phyloP scores from a whole-genome alignment of 2,888 invertebrate species.

The Noctuana brunneofusca region DNA sequence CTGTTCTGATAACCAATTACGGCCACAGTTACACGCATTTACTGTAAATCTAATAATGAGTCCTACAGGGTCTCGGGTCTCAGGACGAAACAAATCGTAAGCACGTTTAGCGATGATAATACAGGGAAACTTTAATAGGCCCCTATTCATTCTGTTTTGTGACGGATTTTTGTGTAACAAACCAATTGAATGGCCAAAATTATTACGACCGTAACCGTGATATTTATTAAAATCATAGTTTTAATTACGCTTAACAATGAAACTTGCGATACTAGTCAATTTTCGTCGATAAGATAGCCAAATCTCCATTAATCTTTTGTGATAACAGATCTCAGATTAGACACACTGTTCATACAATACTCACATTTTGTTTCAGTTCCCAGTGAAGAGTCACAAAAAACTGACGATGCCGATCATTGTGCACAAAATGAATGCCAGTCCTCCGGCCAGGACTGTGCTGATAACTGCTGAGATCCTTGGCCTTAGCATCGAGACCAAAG shows the following conservation, averaged over 20 bases:
- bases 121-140: no score
- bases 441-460: constrained; percentile 49
- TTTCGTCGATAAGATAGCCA: no score
- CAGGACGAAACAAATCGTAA: constrained; percentile 19
- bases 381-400: background rate
- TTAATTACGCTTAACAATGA: no score
- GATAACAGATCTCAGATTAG: background rate
- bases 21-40: constrained; percentile 13
- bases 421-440: constrained; percentile 43
- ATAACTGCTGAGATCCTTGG: constrained; percentile 50
- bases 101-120: constrained; percentile 18
- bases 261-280: no score
- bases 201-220: no score
- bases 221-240: no score
- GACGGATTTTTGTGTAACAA: no score
- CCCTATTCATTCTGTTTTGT: no score
- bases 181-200: no score
- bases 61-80: constrained; percentile 2
- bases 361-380: background rate
- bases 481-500: constrained; percentile 44
- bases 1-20: background rate
- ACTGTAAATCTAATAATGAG: constrained; percentile 26
- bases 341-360: background rate
- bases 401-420: constrained; percentile 19
- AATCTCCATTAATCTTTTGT: background rate